phyloP scores from a whole-genome alignment of 2,888 invertebrate species.

The Tetramorium bicarinatum region DNA sequence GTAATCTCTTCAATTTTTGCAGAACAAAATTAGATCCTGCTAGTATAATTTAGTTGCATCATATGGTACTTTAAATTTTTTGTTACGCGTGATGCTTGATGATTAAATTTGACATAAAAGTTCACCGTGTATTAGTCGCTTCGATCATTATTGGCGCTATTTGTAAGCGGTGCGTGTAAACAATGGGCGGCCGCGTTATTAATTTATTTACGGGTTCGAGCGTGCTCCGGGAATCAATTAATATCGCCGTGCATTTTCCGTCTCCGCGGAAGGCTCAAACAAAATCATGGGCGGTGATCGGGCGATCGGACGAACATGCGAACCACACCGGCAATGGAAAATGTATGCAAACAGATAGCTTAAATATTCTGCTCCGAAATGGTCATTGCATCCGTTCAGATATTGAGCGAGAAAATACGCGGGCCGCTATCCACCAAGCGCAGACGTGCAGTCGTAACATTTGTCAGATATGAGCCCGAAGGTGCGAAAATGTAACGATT shows the following conservation, averaged over 20 bases:
- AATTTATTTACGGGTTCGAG: constrained; percentile 70
- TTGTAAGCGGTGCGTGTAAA: constrained; percentile 73
- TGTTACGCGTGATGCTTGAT: constrained; percentile 12
- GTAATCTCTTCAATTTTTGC: not conserved
- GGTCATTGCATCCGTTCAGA: constrained; percentile 39
- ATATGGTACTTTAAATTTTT: not conserved
- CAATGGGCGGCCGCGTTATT: constrained; percentile 69
- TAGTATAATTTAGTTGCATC: constrained; percentile 1
- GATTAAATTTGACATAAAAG: constrained; percentile 32
- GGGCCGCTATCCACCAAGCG: not conserved
- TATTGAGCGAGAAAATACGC: constrained; percentile 41
- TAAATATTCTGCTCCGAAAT: constrained; percentile 63
- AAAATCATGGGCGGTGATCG: constrained; percentile 69
- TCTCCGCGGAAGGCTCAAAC: constrained; percentile 64
- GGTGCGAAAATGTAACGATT: constrained; percentile 21
- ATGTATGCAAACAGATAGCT: constrained; percentile 66
- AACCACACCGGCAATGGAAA: constrained; percentile 39
- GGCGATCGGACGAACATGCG: constrained; percentile 67
- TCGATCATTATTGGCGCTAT: constrained; percentile 66
- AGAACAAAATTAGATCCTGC: not conserved
- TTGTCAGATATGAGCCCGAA: constrained; percentile 26
- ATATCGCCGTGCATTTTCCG: constrained; percentile 67
- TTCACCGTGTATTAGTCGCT: constrained; percentile 48
- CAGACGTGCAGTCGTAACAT: constrained; percentile 2
- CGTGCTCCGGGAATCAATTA: constrained; percentile 69